These are phyloP conservation scores for Drosophila sucinea DNA, from an alignment of 1,140 invertebrate species.

Conservation along the genomic window DNA sequence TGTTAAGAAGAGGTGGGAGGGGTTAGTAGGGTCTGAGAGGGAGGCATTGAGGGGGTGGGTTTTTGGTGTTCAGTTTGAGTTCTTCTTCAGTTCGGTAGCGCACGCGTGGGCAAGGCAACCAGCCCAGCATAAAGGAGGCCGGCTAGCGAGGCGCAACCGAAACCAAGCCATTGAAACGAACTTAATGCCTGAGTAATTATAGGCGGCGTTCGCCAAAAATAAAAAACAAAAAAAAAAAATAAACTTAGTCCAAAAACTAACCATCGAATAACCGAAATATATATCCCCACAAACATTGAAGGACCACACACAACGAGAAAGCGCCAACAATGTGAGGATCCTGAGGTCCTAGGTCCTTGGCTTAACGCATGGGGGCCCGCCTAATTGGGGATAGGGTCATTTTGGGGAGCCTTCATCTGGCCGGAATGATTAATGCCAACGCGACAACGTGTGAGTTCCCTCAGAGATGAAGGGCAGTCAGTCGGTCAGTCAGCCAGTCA, in stretches of 20 bases:
- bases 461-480: slow-evolving; percentile 32
- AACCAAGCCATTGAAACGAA: slow-evolving; percentile 75
- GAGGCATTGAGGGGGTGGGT: slow-evolving; percentile 6
- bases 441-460: slow-evolving; percentile 74
- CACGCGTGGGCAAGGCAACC: slow-evolving; percentile 73
- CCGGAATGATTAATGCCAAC: slow-evolving; percentile 73
- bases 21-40: slow-evolving; percentile 9
- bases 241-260: neutral
- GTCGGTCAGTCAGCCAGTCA: slow-evolving; percentile 1
- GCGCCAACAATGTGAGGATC: slow-evolving; percentile 6
- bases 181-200: slow-evolving; percentile 77
- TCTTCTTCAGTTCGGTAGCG: slow-evolving; percentile 57
- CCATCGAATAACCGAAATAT: slow-evolving; percentile 7
- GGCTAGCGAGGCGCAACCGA: slow-evolving; percentile 78
- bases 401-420: slow-evolving; percentile 32
- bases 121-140: slow-evolving; percentile 74
- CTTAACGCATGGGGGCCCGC: slow-evolving; percentile 45
- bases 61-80: slow-evolving; percentile 15
- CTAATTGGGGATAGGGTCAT: slow-evolving; percentile 63
- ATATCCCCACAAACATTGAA: slow-evolving; percentile 17
- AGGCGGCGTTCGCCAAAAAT: slow-evolving; percentile 51
- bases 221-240: slow-evolving; percentile 32
- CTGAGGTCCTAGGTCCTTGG: slow-evolving; percentile 29
- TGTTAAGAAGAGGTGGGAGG: slow-evolving; percentile 13
- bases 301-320: slow-evolving; percentile 55